A percentile compares a stretch with the other conserved stretches of the same genome.
phyloP scores from a whole-genome alignment of 2,113 vertebrate species.

The Phalacrocorax brasilianus region DNA sequence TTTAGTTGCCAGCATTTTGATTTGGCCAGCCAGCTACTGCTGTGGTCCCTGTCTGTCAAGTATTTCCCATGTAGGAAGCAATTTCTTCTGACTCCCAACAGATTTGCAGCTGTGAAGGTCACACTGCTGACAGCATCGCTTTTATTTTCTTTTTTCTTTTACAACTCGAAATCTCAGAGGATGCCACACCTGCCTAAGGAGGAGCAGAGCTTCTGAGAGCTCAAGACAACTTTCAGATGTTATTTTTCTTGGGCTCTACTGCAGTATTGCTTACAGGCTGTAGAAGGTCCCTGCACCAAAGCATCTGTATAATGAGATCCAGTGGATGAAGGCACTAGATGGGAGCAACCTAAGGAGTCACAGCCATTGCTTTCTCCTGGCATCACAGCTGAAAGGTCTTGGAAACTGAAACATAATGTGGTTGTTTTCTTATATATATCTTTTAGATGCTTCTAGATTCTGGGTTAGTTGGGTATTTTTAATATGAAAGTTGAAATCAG shows the following conservation, averaged over 20 bases:
- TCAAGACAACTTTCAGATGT: neutral
- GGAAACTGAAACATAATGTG: neutral
- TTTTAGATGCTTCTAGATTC: neutral
- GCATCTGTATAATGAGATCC: neutral
- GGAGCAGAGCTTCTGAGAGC: neutral
- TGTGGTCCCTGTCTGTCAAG: neutral
- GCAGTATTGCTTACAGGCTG: neutral
- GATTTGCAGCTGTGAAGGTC: neutral
- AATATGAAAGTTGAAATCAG: neutral
- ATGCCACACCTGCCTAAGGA: neutral
- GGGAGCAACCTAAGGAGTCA: neutral
- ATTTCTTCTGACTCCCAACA: neutral
- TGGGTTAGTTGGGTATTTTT: accelerated
- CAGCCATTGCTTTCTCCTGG: neutral
- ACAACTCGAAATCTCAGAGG: neutral
- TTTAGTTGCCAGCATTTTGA: neutral
- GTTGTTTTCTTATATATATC: neutral
- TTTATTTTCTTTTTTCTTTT: neutral
- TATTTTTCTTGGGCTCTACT: neutral
- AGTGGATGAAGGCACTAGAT: neutral
- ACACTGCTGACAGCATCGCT: neutral
- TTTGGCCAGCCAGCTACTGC: neutral
- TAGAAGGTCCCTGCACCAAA: neutral
- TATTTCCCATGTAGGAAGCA: neutral
- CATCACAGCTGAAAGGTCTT: neutral